phyloP scores from a whole-genome alignment of 2,797 vertebrate species.

The Aeoliscus strigatus region DNA sequence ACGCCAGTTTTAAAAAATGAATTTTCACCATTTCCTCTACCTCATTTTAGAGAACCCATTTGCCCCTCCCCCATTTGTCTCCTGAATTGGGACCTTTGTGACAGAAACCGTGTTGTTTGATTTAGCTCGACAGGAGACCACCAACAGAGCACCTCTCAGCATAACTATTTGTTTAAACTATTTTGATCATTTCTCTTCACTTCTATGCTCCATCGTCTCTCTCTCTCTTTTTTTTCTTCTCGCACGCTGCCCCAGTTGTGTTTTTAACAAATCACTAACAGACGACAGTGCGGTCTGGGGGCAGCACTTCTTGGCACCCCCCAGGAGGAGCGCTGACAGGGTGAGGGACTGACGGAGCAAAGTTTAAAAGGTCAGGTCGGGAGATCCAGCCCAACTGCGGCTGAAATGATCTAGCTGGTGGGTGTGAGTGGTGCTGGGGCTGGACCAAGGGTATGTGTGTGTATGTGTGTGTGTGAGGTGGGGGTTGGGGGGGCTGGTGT shows the following conservation, averaged over 20 bases:
- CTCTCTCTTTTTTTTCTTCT: no score
- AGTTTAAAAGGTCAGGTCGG: constrained; percentile 68
- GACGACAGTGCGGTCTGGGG: constrained; percentile 39
- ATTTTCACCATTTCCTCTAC: constrained; percentile 21
- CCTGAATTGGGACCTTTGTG: constrained; percentile 51
- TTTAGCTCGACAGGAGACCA: constrained; percentile 67
- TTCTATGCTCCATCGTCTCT: constrained; percentile 46
- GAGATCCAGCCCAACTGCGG: constrained; percentile 37
- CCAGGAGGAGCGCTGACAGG: constrained; percentile 65
- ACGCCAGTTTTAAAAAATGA: constrained; percentile 15
- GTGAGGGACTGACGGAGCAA: constrained; percentile 48
- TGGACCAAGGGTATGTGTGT: constrained; percentile 29
- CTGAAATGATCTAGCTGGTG: constrained; percentile 29
- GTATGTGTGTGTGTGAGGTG: no score
- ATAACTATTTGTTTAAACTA: constrained; percentile 69
- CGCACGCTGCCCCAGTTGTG: constrained; percentile 45
- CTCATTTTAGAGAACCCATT: constrained; percentile 16
- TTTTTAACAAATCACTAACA: constrained; percentile 74
- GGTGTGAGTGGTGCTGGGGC: constrained; percentile 11
- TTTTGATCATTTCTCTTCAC: constrained; percentile 51
- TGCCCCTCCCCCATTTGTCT: constrained; percentile 28
- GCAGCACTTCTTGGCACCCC: constrained; percentile 46
- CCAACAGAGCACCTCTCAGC: constrained; percentile 64
- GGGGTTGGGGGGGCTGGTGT: constrained; percentile 40
- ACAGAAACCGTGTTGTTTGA: constrained; percentile 65